These are phyloP conservation scores for Ctenicera cuprea DNA, from an alignment of 2,888 invertebrate species.

Conservation along the genomic window DNA sequence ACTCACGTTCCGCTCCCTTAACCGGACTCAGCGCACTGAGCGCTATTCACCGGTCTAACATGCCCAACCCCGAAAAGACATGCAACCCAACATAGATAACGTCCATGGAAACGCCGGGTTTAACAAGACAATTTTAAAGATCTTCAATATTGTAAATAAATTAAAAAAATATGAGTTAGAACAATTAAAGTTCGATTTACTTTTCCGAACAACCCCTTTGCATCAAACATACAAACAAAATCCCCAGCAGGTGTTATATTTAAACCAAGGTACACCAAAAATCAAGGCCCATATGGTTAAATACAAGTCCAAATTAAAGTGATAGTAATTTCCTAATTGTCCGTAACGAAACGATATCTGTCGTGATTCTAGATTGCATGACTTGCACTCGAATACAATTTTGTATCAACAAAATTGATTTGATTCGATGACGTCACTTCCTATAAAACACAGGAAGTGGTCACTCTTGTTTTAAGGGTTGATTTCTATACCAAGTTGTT, in stretches of 20 bases:
- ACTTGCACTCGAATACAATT: conserved; percentile 51
- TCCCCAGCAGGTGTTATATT: not conserved
- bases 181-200: no score
- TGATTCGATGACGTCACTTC: conserved; percentile 56
- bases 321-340: conserved; percentile 17
- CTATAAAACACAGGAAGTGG: conserved; percentile 51
- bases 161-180: no score
- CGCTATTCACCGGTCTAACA: no score
- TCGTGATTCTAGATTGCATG: conserved; percentile 52
- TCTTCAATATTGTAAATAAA: no score
- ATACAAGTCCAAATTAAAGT: not conserved
- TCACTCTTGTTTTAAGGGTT: conserved; percentile 46
- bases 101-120: no score
- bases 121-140: no score
- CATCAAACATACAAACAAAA: no score
- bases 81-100: no score
- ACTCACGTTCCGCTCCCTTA: no score
- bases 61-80: no score
- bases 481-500: conserved; percentile 26
- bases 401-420: conserved; percentile 51
- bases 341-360: conserved; percentile 39
- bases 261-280: not conserved
- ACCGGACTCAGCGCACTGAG: no score
- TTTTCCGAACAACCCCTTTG: no score
- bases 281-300: conserved; percentile 12